These are phyloP conservation scores for Metallyticus violacea DNA, from an alignment of 2,888 invertebrate genomes.

Conservation along the genomic window DNA sequence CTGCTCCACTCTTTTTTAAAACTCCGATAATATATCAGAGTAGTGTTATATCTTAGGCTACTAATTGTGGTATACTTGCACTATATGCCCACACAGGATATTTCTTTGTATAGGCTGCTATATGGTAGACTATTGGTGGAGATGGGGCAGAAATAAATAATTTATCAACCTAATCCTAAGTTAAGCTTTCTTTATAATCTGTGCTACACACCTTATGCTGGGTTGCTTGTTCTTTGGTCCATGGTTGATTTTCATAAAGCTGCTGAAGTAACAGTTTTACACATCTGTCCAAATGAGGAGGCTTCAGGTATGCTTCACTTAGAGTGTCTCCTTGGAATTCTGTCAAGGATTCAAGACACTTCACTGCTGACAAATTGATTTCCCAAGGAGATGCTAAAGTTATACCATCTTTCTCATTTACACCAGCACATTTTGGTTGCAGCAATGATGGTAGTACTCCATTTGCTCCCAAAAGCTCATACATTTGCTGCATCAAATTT, in stretches of 20 bases:
- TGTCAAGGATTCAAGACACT: conserved; percentile 22
- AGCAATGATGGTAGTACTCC: conserved; percentile 10
- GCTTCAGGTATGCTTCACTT: background rate
- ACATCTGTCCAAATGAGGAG: conserved; percentile 14
- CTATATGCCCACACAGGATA: too few relatives aligned
- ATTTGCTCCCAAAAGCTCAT: conserved; percentile 19
- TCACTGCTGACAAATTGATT: conserved; percentile 13
- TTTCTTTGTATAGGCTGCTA: too few relatives aligned
- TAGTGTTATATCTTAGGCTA: too few relatives aligned
- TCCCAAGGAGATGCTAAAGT: conserved; percentile 20
- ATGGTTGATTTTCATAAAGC: conserved; percentile 18
- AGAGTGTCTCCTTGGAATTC: background rate
- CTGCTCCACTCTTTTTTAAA: too few relatives aligned
- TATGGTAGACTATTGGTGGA: too few relatives aligned
- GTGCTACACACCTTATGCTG: conserved; percentile 46
- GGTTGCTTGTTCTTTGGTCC: conserved; percentile 14
- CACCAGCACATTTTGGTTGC: background rate
- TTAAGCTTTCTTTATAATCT: too few relatives aligned
- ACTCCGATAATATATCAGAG: too few relatives aligned
- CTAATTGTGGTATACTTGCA: too few relatives aligned
- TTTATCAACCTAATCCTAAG: too few relatives aligned
- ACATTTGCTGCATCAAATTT: conserved; percentile 3
- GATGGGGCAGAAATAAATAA: too few relatives aligned
- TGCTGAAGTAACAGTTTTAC: conserved; percentile 17
- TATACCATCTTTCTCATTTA: background rate